Evolutionary conservation across 2,888 invertebrate species (phyloP), one percentile per base, ranked within the genome.

Genomic region (Ophion ventricosus): DNA sequence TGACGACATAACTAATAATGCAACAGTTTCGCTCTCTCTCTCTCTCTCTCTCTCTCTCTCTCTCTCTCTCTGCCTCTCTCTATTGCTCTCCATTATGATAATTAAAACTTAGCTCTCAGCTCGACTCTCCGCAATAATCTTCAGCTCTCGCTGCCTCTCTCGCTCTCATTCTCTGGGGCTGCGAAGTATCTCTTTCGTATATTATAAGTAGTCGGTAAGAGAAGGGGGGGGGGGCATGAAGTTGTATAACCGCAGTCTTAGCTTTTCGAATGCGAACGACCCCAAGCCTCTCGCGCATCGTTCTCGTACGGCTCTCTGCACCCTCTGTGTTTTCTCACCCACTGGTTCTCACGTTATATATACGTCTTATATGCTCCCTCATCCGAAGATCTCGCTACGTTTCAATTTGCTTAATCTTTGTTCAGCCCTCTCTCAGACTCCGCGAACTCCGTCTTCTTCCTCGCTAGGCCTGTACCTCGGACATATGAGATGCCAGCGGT

Each of bases 1-100:
- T 89, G 89, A 91, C 91, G 89, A 90, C 88, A 90, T 89, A 88
- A 90, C 91, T 91, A 92, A 91, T 92, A 91, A 91, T 90, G 91
- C 88, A 87, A 75, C 64, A 54, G 40, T 75, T 29, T 72, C 29
- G 26, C 29, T 63, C 14, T 29, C 14, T 29, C 61, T 11, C 69
- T 54, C 23, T 29, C 49, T 67, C 14, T 43, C 49, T 25, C 29
- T 63, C 26, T 63, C 17, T 26, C 49, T 67, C 66, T 69, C 23
- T 40, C n/a, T 11, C 49, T 49, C 70, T 49, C 49, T 61, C 63
- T 61, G n/a, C 43, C 1, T 43, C 63, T 49, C 49, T 29, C 5
- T 75, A 8, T 89, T 88, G 88, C 90, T 91, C 90, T 91, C 91
- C 91, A 91, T 92, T 92, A 92, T 91, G 91, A 90, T 92, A 92